Evolutionary conservation across 2,797 vertebrate species (phyloP), one percentile per base, ranked within the genome.

Genomic region (Xenentodon cancila): DNA sequence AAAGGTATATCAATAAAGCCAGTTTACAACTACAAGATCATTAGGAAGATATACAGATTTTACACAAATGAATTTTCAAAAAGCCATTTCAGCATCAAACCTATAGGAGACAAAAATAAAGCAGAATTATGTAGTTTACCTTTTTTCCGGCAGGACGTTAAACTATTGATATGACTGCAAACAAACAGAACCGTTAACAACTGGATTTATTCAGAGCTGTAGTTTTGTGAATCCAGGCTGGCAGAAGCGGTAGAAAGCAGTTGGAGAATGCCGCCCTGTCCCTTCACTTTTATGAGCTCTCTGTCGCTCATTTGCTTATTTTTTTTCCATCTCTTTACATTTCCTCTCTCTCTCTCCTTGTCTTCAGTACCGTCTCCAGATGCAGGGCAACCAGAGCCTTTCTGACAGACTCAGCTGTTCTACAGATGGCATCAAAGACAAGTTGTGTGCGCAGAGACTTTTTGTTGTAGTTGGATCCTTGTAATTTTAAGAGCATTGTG

Each of bases 361-460:
- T 59, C 44, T 48, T 30, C 27, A 20, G 45, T 32, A 70, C 37
- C 58, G 34, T 12, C 53, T 80, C 64, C 79, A 84, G 65, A 84
- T 79, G 69, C 25, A 47, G 63, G 27, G 27, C 8, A 55, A 59
- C 55, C 20, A 32, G 40, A 59, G 42, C 42, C 6, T 68, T 66
- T 81, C 47, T 56, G 48, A 63, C 62, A 45, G 25, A 73, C 62
- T 87, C 79, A 84, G 79, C 81, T 88, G 86, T 67, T 79, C 51
- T 55, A 61, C 85, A 89, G 80, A 88, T 89, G 89, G 44, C 71
- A 81, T 82, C 80, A 86, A 76, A 89, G 64, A 56, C 1, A 51
- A 22, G 51, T 19, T 67, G 18, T 67, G 34, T 60, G 42, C 58
- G 22, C 27, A 11, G 68, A 34, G 37, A 46, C 58, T 42, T 53